These are phyloP conservation scores for Bujurquina vittata DNA, from an alignment of 2,113 vertebrate species.

Conservation along the genomic window DNA sequence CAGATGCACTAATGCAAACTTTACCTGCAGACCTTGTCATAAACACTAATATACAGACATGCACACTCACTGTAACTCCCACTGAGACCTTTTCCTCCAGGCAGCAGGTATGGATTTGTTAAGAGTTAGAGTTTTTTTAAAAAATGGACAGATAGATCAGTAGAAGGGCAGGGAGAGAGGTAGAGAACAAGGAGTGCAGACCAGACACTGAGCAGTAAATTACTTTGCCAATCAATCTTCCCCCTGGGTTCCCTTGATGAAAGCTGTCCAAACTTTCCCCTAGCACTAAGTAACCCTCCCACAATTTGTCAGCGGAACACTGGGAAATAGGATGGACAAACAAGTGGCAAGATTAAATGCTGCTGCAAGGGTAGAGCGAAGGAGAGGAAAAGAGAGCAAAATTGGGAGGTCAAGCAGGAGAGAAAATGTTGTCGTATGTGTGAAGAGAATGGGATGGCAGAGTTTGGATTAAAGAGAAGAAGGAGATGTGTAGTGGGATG, in stretches of 20 bases:
- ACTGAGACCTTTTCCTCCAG: constrained; percentile 52
- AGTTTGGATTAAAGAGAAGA: constrained; percentile 18
- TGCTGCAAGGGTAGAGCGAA: constrained; percentile 46
- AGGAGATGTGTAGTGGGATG: constrained; percentile 18
- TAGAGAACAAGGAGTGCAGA: constrained; percentile 39
- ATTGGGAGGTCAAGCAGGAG: constrained; percentile 27
- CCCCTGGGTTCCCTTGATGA: constrained; percentile 71
- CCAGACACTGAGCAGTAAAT: constrained; percentile 79
- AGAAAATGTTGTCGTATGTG: constrained; percentile 14
- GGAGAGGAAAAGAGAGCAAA: constrained; percentile 29
- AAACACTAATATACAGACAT: constrained; percentile 39
- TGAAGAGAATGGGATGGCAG: neutral
- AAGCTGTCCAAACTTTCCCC: constrained; percentile 78
- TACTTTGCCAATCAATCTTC: constrained; percentile 84
- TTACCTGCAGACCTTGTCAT: constrained; percentile 41
- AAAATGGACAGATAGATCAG: constrained; percentile 57
- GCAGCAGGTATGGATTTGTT: constrained; percentile 65
- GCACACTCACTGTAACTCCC: constrained; percentile 36
- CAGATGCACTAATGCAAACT: constrained; percentile 27
- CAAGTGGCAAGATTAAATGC: constrained; percentile 76
- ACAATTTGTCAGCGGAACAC: constrained; percentile 75
- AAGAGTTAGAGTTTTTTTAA: constrained; percentile 10
- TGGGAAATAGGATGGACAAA: constrained; percentile 67
- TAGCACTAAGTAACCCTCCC: constrained; percentile 75
- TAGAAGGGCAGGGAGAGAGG: constrained; percentile 53